Conservation (phyloP, 2,113 vertebrate genomes). For the Charina bottae region DNA sequence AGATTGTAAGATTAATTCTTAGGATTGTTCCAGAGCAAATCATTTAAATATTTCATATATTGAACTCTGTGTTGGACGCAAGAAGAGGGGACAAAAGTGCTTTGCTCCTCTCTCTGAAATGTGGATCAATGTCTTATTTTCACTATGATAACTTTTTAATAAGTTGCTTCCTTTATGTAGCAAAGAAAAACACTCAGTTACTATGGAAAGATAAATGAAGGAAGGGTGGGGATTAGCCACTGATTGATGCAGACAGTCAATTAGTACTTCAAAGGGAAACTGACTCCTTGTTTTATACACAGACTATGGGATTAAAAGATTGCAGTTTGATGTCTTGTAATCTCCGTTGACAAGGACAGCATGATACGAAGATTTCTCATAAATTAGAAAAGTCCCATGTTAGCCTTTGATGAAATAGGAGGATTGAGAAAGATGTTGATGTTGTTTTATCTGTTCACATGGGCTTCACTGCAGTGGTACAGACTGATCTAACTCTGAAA, state of each 20-base stretch:
- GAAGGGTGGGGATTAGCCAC: constrained; percentile 71
- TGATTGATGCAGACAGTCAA: constrained; percentile 82
- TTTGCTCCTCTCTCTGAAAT: constrained; percentile 38
- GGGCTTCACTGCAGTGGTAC: constrained; percentile 70
- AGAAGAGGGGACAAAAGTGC: constrained; percentile 9
- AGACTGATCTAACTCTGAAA: constrained; percentile 68
- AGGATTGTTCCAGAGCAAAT: neutral
- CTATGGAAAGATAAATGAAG: constrained; percentile 72
- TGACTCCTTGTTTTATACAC: constrained; percentile 73
- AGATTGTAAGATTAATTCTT: neutral
- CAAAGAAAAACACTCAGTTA: constrained; percentile 66
- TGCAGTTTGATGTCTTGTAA: constrained; percentile 71
- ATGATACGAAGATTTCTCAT: constrained; percentile 69
- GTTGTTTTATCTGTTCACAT: constrained; percentile 68
- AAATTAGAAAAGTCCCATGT: constrained; percentile 70
- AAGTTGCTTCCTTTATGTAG: constrained; percentile 51
- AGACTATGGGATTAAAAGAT: constrained; percentile 72
- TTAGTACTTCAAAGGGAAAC: constrained; percentile 80
- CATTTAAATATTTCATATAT: neutral
- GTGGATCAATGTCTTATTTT: constrained; percentile 38
- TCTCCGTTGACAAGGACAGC: constrained; percentile 70
- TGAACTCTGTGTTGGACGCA: neutral
- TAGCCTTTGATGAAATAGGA: constrained; percentile 69
- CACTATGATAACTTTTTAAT: constrained; percentile 21
- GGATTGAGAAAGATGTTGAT: constrained; percentile 73